Evolutionary conservation across 2,888 invertebrate genomes (phyloP), one percentile per base, ranked within the genome.

Genomic region (Zygothrica quintamaculata): DNA sequence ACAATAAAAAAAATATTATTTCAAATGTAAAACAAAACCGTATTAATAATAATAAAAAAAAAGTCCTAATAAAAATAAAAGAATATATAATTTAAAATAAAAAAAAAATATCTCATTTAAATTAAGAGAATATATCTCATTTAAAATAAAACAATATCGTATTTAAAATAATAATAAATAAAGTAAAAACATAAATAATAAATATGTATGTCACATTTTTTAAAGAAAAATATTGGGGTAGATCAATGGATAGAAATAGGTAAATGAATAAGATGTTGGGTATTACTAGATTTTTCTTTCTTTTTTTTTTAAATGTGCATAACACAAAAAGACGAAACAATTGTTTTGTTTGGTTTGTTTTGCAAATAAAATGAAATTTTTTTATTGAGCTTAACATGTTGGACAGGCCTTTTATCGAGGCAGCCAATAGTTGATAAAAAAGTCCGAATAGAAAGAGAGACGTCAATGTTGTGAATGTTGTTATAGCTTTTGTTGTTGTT

Each of bases 291-390:
- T n/a, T n/a, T n/a, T n/a, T n/a, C n/a, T n/a, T 22, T 22, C 5
- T 22, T 22, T 22, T 22, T 61, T 26, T 61, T 44, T 47, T 62
- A 5, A 34, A 12, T 18, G 7, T 7, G 15, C 18, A 57, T 37
- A 58, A 67, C n/a, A 51, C 33, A 74, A 53, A 58, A 70, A 71
- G 53, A 70, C 46, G 37, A 61, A 34, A 56, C 25, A 65, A 52
- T 65, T 37, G 37, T 57, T 57, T 62, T 44, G 48, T 43, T 72
- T 74, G 43, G 55, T 71, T 72, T 65, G 62, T 77, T 60, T 73
- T 56, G 66, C 59, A 53, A 74, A 55, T 67, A 56, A 85, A 85
- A 71, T 74, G 56, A 76, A 82, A 79, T 64, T 56, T 68, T 67
- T 68, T 79, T 79, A 79, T 78, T 78, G 33, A 40, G 34, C 40